Percentiles rank a stretch among this genome's conserved stretches.
Conservation (phyloP, 2,113 vertebrate species). For the Perca fluviatilis region DNA sequence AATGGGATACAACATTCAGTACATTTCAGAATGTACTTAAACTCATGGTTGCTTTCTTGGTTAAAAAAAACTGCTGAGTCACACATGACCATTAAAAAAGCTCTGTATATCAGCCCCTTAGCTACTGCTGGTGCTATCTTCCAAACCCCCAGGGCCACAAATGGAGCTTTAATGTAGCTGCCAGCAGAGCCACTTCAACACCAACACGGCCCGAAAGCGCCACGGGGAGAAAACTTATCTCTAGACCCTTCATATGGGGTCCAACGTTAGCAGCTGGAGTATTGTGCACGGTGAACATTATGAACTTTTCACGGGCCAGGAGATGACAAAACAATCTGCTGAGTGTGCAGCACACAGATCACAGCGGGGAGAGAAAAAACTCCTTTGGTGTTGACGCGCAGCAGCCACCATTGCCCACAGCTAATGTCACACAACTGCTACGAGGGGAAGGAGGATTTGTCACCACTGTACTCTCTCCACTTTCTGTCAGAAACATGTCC, state of each 20-base stretch:
- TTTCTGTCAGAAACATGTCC: constrained; percentile 60
- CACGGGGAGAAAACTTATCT: background rate
- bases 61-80: constrained; percentile 13
- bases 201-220: background rate
- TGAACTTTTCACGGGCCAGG: constrained; percentile 50
- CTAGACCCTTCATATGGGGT: constrained; percentile 21
- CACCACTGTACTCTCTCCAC: background rate
- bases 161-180: constrained; percentile 19
- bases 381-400: constrained; percentile 36
- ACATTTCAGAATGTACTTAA: background rate
- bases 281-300: constrained; percentile 28
- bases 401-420: constrained; percentile 53
- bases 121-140: background rate
- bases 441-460: constrained; percentile 26
- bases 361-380: constrained; percentile 32
- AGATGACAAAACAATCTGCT: constrained; percentile 58
- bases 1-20: no score
- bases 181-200: constrained; percentile 12
- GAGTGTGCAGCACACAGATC: constrained; percentile 58
- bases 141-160: constrained; percentile 11
- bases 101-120: background rate
- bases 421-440: constrained; percentile 62
- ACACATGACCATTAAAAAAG: background rate
- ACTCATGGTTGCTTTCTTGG: background rate
- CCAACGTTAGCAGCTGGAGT: constrained; percentile 21